phyloP scores from a whole-genome alignment of 2,888 invertebrate species.

The Sminthurides aquaticus region DNA sequence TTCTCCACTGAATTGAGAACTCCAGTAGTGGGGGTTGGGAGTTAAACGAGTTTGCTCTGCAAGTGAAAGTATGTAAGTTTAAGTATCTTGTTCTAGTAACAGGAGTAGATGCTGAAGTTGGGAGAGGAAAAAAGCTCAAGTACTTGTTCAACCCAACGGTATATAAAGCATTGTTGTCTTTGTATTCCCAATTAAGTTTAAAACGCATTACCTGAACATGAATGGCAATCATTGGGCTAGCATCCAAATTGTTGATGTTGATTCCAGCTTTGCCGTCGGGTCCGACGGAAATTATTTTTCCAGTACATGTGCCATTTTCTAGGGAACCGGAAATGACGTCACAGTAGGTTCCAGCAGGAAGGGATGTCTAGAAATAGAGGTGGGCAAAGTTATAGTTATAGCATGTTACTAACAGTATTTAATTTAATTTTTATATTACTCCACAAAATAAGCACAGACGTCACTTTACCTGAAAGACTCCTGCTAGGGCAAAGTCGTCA shows the following conservation, averaged over 20 bases:
- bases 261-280: conserved; percentile 46
- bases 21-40: too few species aligned
- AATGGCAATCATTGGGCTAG: conserved; percentile 47
- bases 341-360: conserved; percentile 51
- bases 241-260: conserved; percentile 44
- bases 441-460: too few species aligned
- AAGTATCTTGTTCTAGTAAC: too few species aligned
- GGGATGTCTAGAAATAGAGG: conserved; percentile 43
- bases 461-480: conserved; percentile 48
- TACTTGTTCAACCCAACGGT: too few species aligned
- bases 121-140: too few species aligned
- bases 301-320: conserved; percentile 47
- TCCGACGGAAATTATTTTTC: conserved; percentile 47
- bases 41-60: too few species aligned
- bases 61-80: too few species aligned
- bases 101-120: too few species aligned
- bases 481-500: conserved; percentile 47
- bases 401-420: neutral
- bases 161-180: too few species aligned
- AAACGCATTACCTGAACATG: conserved; percentile 43
- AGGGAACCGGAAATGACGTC: conserved; percentile 50
- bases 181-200: too few species aligned
- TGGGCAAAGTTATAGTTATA: neutral
- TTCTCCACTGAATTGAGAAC: too few species aligned
- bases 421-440: conserved; percentile 3